A percentile compares a stretch with the other conserved stretches of the same genome.
Conservation (phyloP, 2,888 invertebrate species). For the Deroplatys truncata region DNA sequence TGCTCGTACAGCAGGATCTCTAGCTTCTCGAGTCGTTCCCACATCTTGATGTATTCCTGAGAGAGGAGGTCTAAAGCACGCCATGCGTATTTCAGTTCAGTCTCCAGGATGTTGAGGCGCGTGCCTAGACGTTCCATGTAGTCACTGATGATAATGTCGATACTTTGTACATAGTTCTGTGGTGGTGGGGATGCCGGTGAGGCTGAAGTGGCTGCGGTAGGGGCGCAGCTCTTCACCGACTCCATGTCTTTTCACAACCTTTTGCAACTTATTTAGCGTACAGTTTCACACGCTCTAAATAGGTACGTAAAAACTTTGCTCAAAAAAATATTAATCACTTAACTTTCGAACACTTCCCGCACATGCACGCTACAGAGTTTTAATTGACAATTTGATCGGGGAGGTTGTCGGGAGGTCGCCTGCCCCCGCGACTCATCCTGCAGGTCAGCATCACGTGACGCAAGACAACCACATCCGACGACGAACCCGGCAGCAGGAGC, state of each 20-base stretch:
- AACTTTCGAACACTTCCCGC: not conserved
- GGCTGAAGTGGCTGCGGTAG: slow-evolving; percentile 2
- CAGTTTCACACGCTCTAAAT: not conserved
- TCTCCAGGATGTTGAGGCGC: slow-evolving; percentile 80
- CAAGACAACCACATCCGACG: not conserved
- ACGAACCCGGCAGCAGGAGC: not conserved
- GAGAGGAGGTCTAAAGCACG: slow-evolving; percentile 84
- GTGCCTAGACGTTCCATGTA: slow-evolving; percentile 89
- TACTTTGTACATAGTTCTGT: slow-evolving; percentile 28
- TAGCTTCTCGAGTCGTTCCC: slow-evolving; percentile 84
- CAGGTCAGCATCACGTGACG: slow-evolving; percentile 13
- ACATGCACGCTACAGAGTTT: not conserved
- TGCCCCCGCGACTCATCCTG: slow-evolving; percentile 8
- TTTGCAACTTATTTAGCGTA: not conserved
- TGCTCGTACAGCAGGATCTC: slow-evolving; percentile 84
- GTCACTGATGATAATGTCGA: slow-evolving; percentile 67
- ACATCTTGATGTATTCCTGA: slow-evolving; percentile 91
- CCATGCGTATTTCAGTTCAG: slow-evolving; percentile 90
- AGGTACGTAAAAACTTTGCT: not conserved
- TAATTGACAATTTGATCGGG: not conserved
- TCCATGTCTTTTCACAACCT: slow-evolving; percentile 2
- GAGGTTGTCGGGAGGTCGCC: slow-evolving; percentile 8
- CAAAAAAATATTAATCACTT: not conserved
- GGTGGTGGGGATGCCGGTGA: slow-evolving; percentile 21
- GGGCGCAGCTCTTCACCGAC: slow-evolving; percentile 14